phyloP scores from a whole-genome alignment of 2,888 invertebrate genomes.

The Oegoconia quadripuncta region DNA sequence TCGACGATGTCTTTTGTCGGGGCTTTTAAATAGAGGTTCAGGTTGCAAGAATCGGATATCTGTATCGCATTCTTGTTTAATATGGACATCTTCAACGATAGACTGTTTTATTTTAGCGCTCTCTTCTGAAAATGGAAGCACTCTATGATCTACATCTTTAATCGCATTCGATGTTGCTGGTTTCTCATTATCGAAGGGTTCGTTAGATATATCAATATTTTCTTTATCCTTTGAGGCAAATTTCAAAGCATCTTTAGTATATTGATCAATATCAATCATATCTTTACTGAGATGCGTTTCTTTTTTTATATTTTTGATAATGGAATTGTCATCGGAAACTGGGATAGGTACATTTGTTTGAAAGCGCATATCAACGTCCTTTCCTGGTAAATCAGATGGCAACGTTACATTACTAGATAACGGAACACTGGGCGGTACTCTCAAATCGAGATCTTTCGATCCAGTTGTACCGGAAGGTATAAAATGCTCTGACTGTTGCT shows the following conservation, averaged over 20 bases:
- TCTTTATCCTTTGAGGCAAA: constrained; percentile 72
- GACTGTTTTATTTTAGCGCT: constrained; percentile 36
- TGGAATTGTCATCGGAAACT: constrained; percentile 34
- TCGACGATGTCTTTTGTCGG: constrained; percentile 64
- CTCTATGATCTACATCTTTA: constrained; percentile 73
- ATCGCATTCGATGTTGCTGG: constrained; percentile 42
- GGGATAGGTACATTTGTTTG: constrained; percentile 41
- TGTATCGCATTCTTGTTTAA: constrained; percentile 59
- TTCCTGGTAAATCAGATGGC: constrained; percentile 56
- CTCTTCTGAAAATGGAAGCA: constrained; percentile 63
- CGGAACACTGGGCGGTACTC: constrained; percentile 58
- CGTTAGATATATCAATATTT: constrained; percentile 65
- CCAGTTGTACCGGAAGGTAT: constrained; percentile 34
- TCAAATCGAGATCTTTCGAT: constrained; percentile 67
- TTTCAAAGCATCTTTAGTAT: constrained; percentile 75
- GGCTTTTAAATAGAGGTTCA: constrained; percentile 67
- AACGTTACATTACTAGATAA: constrained; percentile 38
- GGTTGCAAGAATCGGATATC: constrained; percentile 69
- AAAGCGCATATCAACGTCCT: constrained; percentile 75
- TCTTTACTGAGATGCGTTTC: constrained; percentile 52
- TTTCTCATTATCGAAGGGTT: constrained; percentile 53
- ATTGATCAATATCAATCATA: constrained; percentile 74
- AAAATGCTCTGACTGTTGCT: constrained; percentile 43
- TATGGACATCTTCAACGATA: constrained; percentile 32
- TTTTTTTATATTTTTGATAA: constrained; percentile 31